Conservation (phyloP, 2,888 invertebrate genomes). For the Idaea aversata region DNA sequence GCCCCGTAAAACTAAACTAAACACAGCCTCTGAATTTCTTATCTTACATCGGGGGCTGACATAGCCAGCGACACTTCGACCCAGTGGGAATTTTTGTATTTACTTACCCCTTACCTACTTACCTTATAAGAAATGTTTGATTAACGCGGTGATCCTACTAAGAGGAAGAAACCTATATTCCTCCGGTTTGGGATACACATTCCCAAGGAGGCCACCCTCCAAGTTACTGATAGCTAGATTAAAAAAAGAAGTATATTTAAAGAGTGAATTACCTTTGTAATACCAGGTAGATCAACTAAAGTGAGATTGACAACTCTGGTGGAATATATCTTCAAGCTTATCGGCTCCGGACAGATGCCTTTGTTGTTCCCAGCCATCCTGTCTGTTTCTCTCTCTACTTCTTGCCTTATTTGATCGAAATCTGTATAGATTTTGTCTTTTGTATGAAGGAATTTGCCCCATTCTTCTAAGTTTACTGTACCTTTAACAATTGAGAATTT, state of each 20-base stretch:
- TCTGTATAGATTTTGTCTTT: constrained; percentile 93
- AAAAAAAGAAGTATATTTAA: background rate
- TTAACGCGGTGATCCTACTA: no score
- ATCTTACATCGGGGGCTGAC: no score
- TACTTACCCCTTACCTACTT: no score
- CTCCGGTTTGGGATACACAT: no score
- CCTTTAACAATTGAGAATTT: constrained; percentile 76
- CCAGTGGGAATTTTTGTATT: no score
- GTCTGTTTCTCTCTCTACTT: constrained; percentile 97
- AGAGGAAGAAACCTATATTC: no score
- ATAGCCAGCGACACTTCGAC: no score
- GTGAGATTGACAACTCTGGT: constrained; percentile 97
- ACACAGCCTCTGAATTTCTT: no score
- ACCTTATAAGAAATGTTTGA: no score
- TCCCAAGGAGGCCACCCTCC: no score
- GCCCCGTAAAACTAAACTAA: no score
- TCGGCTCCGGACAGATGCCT: constrained; percentile 97
- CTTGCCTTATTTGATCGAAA: constrained; percentile 93
- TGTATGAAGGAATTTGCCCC: constrained; percentile 97
- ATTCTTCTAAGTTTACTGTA: constrained; percentile 92
- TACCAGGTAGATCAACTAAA: constrained; percentile 97
- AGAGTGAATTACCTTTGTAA: constrained; percentile 88
- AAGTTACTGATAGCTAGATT: background rate
- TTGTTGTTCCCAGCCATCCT: constrained; percentile 97
- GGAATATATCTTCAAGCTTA: constrained; percentile 97